phyloP scores from a whole-genome alignment of 2,113 vertebrate species.

The Xiphophorus maculatus region DNA sequence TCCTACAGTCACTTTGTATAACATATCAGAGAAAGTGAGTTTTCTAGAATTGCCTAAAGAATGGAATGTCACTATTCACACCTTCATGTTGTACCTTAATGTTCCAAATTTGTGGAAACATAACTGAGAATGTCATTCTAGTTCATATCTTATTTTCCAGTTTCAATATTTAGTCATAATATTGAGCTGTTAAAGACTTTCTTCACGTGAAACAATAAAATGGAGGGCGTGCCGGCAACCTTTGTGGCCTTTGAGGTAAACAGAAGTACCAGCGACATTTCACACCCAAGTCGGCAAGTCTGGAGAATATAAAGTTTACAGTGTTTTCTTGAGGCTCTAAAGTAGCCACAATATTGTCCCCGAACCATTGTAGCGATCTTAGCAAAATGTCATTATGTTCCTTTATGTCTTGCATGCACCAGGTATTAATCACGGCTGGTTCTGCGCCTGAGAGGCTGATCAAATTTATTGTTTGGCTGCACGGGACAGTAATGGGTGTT shows the following conservation, averaged over 20 bases:
- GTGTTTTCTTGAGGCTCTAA: constrained; percentile 35
- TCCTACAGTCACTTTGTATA: no score
- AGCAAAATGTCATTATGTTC: constrained; percentile 61
- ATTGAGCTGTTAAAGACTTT: background rate
- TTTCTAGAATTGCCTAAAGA: no score
- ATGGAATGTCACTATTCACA: no score
- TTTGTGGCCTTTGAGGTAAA: background rate
- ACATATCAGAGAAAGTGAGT: no score
- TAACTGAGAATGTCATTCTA: no score
- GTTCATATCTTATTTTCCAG: no score
- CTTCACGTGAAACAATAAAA: background rate
- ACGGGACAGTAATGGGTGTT: constrained; percentile 98
- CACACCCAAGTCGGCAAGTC: background rate
- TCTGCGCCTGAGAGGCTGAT: constrained; percentile 91
- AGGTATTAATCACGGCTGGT: constrained; percentile 91
- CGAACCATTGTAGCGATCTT: constrained; percentile 13
- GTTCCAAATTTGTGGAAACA: no score
- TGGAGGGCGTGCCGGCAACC: background rate
- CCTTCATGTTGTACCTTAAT: no score
- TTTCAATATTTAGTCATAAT: no score
- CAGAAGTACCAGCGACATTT: background rate
- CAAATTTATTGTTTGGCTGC: constrained; percentile 96
- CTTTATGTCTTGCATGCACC: constrained; percentile 87
- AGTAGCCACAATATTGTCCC: constrained; percentile 11
- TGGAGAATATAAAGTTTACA: background rate